Percentiles rank a stretch among this genome's conserved stretches.
Conservation (phyloP, 2,888 invertebrate species). For the Himalopsyche kuldschensis region DNA sequence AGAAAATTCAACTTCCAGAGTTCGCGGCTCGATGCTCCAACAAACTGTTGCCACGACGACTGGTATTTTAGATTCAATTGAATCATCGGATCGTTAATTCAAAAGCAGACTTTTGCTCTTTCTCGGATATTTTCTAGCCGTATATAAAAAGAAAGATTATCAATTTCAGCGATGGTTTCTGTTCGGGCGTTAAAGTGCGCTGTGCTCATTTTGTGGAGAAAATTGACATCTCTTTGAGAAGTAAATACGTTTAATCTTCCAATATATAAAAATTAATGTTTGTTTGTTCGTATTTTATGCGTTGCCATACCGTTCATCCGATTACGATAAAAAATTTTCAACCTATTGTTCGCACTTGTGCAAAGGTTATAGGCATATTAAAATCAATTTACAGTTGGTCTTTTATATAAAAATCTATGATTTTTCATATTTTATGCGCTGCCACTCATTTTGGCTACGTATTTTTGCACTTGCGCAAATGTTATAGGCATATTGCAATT, state of each 20-base stretch:
- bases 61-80: conserved; percentile 1
- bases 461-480: too few species aligned
- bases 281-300: too few species aligned
- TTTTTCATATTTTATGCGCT: too few species aligned
- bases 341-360: too few species aligned
- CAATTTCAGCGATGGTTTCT: neutral
- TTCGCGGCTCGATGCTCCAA: neutral
- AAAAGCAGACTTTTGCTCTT: neutral
- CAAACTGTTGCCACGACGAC: neutral
- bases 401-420: too few species aligned
- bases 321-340: too few species aligned
- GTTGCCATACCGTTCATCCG: too few species aligned
- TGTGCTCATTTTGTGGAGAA: neutral
- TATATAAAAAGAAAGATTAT: neutral
- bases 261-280: too few species aligned
- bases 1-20: neutral
- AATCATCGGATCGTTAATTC: neutral
- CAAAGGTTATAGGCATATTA: too few species aligned
- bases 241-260: neutral
- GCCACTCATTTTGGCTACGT: too few species aligned
- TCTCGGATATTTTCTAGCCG: neutral
- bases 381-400: too few species aligned
- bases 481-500: too few species aligned
- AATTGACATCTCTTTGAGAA: neutral
- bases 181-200: neutral